Base-by-base conservation (phyloP, 2,113 vertebrate species). In the Odobenus rosmarus region DNA sequence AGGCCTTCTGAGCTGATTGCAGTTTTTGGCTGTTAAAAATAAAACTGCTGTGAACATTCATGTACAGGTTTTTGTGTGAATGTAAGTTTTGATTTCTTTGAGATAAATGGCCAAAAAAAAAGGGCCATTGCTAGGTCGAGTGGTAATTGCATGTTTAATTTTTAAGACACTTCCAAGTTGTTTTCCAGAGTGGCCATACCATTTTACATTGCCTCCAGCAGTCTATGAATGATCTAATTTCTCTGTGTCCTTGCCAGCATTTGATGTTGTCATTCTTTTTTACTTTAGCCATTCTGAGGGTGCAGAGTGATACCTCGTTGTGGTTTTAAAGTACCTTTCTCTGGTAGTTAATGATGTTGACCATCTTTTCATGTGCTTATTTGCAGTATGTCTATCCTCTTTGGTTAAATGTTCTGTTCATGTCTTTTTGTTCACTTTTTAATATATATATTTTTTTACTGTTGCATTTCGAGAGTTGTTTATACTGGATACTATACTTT, bases 101-200 rank as follows among this genome's bases (percentile, higher is more conserved):
- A 84, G 82, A n/a, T 87, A 71, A 94, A 88, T 83, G 69, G 46
- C 84, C 39, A 61, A 39, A 76, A 81, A 74, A 16, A 1, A 14
- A 14, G 42, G 67, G 24, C 33, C 49, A 2, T 93, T 74, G 28
- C 46, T 59, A n/a, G 26, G 18, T 95, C 21, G 19, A 92, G 19
- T 82, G 57, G 64, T 89, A 76, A 88, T 74, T 69, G 71, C 49
- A 51, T 76, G 51, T 93, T 97, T 91, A 82, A 87, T 95, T 95
- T 93, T 88, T 88, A 93, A 96, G 77, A 83, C 82, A 49, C 42
- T 93, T 59, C 31, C 61, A 87, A 83, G 88, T 90, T 90, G 62
- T 94, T 90, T 74, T 64, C 62, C 55, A 80, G 31, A 93, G 79
- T 57, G n/a, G 26, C 61, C 31, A 26, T 64, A 55, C 36, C 39